phyloP scores from a whole-genome alignment of 2,888 invertebrate species.

The Scaptomyza cyrtandrae region DNA sequence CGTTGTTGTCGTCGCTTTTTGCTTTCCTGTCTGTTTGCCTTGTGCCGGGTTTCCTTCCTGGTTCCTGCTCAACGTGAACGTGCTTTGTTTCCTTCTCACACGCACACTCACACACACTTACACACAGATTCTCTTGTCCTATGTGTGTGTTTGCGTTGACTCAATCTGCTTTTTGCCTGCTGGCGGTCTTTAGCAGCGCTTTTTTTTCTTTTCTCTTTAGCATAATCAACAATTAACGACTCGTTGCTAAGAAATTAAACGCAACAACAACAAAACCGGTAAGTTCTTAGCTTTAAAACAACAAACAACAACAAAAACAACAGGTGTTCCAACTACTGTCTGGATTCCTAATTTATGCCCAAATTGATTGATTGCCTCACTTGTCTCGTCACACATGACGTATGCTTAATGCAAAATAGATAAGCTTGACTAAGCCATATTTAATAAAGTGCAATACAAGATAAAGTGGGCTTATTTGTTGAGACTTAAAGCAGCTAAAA shows the following conservation, averaged over 20 bases:
- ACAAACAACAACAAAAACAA: slow-evolving; percentile 11
- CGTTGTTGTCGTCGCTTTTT: slow-evolving; percentile 37
- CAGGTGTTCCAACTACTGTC: slow-evolving; percentile 36
- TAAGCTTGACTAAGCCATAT: slow-evolving; percentile 3
- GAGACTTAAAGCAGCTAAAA: too few relatives aligned
- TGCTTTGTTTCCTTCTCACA: slow-evolving; percentile 69
- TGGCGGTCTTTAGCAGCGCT: slow-evolving; percentile 13
- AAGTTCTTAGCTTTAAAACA: background rate
- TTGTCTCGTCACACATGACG: slow-evolving; percentile 39
- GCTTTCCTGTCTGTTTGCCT: slow-evolving; percentile 73
- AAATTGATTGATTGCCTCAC: slow-evolving; percentile 53
- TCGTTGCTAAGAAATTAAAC: slow-evolving; percentile 34
- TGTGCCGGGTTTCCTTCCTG: slow-evolving; percentile 66
- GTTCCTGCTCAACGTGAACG: slow-evolving; percentile 77
- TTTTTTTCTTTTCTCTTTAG: slow-evolving; percentile 8
- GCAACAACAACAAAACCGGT: slow-evolving; percentile 26
- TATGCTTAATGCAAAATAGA: slow-evolving; percentile 52
- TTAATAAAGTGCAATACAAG: slow-evolving; percentile 3
- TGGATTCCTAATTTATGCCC: too few relatives aligned
- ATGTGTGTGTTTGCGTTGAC: slow-evolving; percentile 41
- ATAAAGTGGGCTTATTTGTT: background rate
- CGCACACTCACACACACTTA: background rate
- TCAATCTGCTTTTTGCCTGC: slow-evolving; percentile 17
- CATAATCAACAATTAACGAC: slow-evolving; percentile 40
- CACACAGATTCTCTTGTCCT: slow-evolving; percentile 25